A percentile compares a stretch with the other conserved stretches of the same genome.
These are phyloP conservation scores for Drosophila seguyi DNA, from an alignment of 1,140 invertebrate genomes.

Conservation along the genomic window DNA sequence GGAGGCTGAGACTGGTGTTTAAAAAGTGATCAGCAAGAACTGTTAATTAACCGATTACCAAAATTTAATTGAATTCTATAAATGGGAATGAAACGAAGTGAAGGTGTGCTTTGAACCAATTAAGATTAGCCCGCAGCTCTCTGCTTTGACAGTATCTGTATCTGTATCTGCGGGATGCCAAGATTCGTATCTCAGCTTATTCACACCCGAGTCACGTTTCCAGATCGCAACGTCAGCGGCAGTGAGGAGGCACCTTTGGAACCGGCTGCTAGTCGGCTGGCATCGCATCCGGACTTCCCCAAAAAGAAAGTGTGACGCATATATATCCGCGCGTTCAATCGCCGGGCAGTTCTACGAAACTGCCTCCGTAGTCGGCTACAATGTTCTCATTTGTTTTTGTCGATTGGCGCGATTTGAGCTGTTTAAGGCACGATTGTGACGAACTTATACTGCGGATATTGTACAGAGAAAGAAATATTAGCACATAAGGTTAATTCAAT, in stretches of 20 bases:
- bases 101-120: constrained; percentile 10
- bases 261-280: constrained; percentile 39
- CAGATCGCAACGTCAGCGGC: constrained; percentile 33
- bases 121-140: constrained; percentile 6
- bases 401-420: not conserved
- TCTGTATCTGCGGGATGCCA: constrained; percentile 12
- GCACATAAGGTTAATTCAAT: not conserved
- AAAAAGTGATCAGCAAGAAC: constrained; percentile 20
- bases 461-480: not conserved
- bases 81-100: constrained; percentile 2
- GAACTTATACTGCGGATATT: not conserved
- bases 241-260: constrained; percentile 42
- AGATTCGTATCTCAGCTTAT: constrained; percentile 36
- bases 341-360: constrained; percentile 23
- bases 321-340: constrained; percentile 21
- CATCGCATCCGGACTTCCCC: constrained; percentile 61
- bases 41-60: constrained; percentile 20
- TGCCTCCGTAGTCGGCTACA: constrained; percentile 5
- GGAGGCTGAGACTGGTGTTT: not conserved
- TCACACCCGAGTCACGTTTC: constrained; percentile 65
- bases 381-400: constrained; percentile 31
- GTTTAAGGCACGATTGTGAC: constrained; percentile 34
- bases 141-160: not conserved
- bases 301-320: constrained; percentile 79
- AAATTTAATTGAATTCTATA: constrained; percentile 31